Base-by-base conservation (phyloP, 2,797 vertebrate species). In the Molossus alvarezi region DNA sequence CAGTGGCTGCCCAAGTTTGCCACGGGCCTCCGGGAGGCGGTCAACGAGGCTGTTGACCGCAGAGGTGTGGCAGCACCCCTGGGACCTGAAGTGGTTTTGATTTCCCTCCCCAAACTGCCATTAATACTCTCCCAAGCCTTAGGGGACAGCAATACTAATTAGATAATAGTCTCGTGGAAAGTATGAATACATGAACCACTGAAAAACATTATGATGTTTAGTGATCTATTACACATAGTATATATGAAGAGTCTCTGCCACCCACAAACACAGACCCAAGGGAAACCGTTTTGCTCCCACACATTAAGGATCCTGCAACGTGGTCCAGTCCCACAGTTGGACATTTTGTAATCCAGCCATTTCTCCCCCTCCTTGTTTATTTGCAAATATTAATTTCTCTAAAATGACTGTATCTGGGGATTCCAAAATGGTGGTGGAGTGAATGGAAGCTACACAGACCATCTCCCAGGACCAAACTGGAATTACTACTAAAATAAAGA, bases 251-350 rank as follows among this genome's bases (percentile, higher is more conserved):
- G 17, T 72, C 57, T 37, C 41, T 37, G 72, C 27, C 57, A 29
- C 20, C 11, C 5, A 71, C 20, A 21, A 1, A 13, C 53, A n/a
- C 33, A 96, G 57, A 10, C 51, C 21, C 5, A 9, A 77, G 29
- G 72, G 0, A n/a, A 60, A 25, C 48, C 5, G 51, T 51, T 18
- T 10, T 77, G 75, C 48, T 2, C 18, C 17, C 33, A 73, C 9
- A 4, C 33, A 1, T 33, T 33, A 15, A 48, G 2, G 6, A 0
- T 1, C 13, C 64, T 80, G 1, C 10, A 17, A 45, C 41, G 41
- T 45, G 18, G 21, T 62, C 8, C 9, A 4, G 9, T 53, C 62
- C 41, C 25, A 9, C 1, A 37, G 7, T 72, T 17, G 29, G 27
- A 33, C n/a, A 12, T 3, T 1, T 11, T 55, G 18, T 23, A 84